Evolutionary conservation across 1,140 invertebrate species (phyloP), one percentile per base, ranked within the genome.

Genomic region (Anoplophora glabripennis): DNA sequence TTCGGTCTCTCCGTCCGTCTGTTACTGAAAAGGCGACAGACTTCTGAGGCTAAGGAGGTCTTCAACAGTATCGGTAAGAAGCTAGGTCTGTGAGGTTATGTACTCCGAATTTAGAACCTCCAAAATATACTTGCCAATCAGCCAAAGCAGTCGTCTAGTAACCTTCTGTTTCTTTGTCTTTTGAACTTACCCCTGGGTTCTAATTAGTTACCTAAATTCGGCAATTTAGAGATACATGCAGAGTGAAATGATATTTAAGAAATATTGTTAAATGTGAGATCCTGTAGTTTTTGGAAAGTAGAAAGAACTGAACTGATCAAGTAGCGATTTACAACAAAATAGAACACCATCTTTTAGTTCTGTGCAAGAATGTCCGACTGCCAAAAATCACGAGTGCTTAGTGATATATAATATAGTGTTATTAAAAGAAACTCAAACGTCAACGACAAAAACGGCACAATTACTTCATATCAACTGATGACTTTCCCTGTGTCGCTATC

Each of bases 201-300:
- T 14, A 28, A 40, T 52, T 12, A 52, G 14, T 58, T 58, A 59
- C 28, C 36, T 12, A 34, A 21, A 52, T 47, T 38, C 36, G 57
- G 57, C 57, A 65, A 61, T 48, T 57, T 60, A 58, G 52, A 45
- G 42, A 36, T 42, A 35, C 33, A 57, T 57, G 56, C 58, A 66
- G 65, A 67, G 53, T 61, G 56, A 66, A 61, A 67, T 40, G 34
- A 57, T 62, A 60, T 65, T 68, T 17, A 45, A 60, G 52, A 65
- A 65, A 65, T 60, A 61, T 69, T 69, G 69, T 71, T 71, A 65
- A 63, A 65, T 65, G 65, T 69, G 65, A 67, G 67, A 71, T 71
- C 63, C 59, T 66, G 63, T 71, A 71, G 67, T 69, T 65, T 63
- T 67, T 71, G 67, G 67, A 64, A 65, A 51, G 65, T 67, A 71